These are phyloP conservation scores for human DNA, from an alignment of 2,113 vertebrate species.

Conservation along the genomic window GRCh38 chr13:75473501-75474000, in stretches of 20 bases:
- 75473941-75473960: neutral
- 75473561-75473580: neutral
- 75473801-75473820: neutral
- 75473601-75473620: conserved; percentile 44
- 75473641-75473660: conserved; percentile 58
- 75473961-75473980: neutral
- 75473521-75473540: neutral
- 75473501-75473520: neutral
- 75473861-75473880: neutral
- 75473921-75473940: conserved; percentile 7
- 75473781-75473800: neutral
- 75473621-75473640: conserved; percentile 51
- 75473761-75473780: conserved; percentile 33
- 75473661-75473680: neutral
- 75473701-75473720: conserved; percentile 30
- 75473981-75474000: neutral
- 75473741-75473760: neutral
- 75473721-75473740: neutral
- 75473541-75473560: neutral
- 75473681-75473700: conserved; percentile 49
- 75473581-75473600: conserved; percentile 6
- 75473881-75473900: neutral
- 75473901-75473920: neutral
- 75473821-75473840: neutral
- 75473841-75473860: conserved; percentile 1